Evolutionary conservation across 2,797 vertebrate species (phyloP).

Genomic region (Oryzias dopingdopingensis): DNA sequence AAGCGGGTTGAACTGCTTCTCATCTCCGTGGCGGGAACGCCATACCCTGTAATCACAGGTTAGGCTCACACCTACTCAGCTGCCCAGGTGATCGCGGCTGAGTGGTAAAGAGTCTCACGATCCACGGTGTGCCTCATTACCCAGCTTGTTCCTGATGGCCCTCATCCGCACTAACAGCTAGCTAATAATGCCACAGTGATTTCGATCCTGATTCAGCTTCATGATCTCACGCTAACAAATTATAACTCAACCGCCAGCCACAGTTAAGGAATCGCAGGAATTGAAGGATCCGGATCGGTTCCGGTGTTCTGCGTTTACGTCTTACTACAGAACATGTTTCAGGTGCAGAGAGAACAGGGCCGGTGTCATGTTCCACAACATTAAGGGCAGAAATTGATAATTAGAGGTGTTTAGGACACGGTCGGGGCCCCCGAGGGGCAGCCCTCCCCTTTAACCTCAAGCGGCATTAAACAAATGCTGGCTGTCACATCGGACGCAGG

Average conservation of each 20-base stretch:
- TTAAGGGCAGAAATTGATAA: slow-evolving; percentile 79
- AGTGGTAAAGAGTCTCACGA: slow-evolving; percentile 62
- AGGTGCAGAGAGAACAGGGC: slow-evolving; percentile 59
- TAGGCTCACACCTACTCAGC: slow-evolving; percentile 70
- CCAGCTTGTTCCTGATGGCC: slow-evolving; percentile 58
- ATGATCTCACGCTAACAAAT: slow-evolving; percentile 49
- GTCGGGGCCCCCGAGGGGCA: slow-evolving; percentile 56
- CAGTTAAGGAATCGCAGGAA: slow-evolving; percentile 37
- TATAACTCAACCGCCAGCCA: slow-evolving; percentile 30
- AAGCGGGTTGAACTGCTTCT: slow-evolving; percentile 60
- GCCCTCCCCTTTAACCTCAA: slow-evolving; percentile 82
- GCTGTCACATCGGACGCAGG: slow-evolving; percentile 75
- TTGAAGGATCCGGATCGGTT: slow-evolving; percentile 13
- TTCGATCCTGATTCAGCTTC: slow-evolving; percentile 41
- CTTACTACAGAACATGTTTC: slow-evolving; percentile 45
- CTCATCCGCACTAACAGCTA: slow-evolving; percentile 53
- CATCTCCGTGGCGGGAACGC: slow-evolving; percentile 59
- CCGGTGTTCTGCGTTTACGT: slow-evolving; percentile 11
- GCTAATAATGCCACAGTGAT: slow-evolving; percentile 61
- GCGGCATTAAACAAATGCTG: slow-evolving; percentile 83
- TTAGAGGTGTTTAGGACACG: slow-evolving; percentile 79
- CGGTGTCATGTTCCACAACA: slow-evolving; percentile 79
- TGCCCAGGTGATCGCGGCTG: slow-evolving; percentile 68
- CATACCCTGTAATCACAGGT: slow-evolving; percentile 79
- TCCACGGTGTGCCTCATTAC: slow-evolving; percentile 68